These are phyloP conservation scores for Lepidurus couesii DNA, from an alignment of 1,140 invertebrate genomes.

Conservation along the genomic window DNA sequence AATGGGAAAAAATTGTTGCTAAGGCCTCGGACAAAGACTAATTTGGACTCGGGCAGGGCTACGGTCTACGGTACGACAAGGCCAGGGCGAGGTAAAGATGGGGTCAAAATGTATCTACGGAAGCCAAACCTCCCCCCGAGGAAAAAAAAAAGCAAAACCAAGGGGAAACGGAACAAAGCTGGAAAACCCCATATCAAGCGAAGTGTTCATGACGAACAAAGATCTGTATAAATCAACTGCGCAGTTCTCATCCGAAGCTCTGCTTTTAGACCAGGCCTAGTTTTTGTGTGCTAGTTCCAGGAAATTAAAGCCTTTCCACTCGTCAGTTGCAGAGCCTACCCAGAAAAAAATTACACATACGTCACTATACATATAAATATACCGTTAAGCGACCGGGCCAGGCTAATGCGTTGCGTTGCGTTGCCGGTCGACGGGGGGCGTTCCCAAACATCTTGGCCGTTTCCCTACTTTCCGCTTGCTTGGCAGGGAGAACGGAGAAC, in stretches of 20 bases:
- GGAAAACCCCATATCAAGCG: background rate
- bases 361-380: conserved; percentile 16
- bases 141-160: background rate
- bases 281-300: background rate
- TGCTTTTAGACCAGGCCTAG: background rate
- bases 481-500: conserved; percentile 12
- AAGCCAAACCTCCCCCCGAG: background rate
- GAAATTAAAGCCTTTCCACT: background rate
- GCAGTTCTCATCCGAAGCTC: background rate
- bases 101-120: conserved; percentile 14
- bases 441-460: background rate
- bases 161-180: background rate
- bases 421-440: background rate
- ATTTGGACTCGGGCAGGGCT: background rate
- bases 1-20: background rate
- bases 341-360: background rate
- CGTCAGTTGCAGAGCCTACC: background rate
- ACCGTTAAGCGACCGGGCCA: conserved; percentile 20
- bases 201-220: background rate
- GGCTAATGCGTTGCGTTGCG: background rate
- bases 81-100: background rate
- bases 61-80: no score
- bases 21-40: conserved; percentile 8
- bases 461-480: conserved; percentile 11
- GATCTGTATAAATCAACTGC: background rate